phyloP scores from a whole-genome alignment of 1,140 invertebrate genomes.

The Capitella teleta region DNA sequence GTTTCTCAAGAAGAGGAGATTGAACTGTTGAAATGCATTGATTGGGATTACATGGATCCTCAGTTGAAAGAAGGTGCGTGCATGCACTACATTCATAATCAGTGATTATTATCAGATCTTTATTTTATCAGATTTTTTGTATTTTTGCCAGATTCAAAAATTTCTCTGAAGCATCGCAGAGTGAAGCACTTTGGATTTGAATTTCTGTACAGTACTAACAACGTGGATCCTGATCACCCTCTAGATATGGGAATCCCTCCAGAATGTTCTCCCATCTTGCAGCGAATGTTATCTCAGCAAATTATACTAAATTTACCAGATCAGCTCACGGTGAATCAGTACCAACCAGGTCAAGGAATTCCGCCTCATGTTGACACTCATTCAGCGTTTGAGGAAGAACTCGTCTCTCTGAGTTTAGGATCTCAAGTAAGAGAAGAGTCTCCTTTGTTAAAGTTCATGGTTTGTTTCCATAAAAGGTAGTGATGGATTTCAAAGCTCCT shows the following conservation, averaged over 20 bases:
- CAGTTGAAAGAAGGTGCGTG: neutral
- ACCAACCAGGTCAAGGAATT: slow-evolving; percentile 85
- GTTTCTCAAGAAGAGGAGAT: slow-evolving; percentile 60
- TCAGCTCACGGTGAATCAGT: slow-evolving; percentile 87
- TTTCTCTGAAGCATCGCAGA: slow-evolving; percentile 63
- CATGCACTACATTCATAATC: too few species aligned
- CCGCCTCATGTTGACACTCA: slow-evolving; percentile 92
- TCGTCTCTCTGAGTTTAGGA: slow-evolving; percentile 77
- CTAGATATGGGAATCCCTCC: slow-evolving; percentile 58
- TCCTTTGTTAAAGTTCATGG: too few species aligned
- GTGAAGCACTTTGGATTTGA: slow-evolving; percentile 91
- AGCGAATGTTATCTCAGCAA: slow-evolving; percentile 47
- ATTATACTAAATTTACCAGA: slow-evolving; percentile 53
- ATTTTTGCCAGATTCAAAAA: neutral
- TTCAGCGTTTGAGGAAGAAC: slow-evolving; percentile 78
- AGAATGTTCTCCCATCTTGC: slow-evolving; percentile 56
- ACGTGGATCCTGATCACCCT: slow-evolving; percentile 62
- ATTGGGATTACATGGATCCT: slow-evolving; percentile 41
- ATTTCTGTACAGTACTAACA: slow-evolving; percentile 81
- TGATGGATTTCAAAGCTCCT: slow-evolving; percentile 76
- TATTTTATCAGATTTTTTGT: too few species aligned
- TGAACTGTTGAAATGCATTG: slow-evolving; percentile 51
- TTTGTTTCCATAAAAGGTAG: too few species aligned
- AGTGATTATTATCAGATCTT: too few species aligned
- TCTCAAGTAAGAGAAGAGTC: slow-evolving; percentile 54